Percentiles rank a stretch among this genome's conserved stretches.
Evolutionary conservation across 2,888 invertebrate species (phyloP).

Genomic region (Chrysolina haemoptera): DNA sequence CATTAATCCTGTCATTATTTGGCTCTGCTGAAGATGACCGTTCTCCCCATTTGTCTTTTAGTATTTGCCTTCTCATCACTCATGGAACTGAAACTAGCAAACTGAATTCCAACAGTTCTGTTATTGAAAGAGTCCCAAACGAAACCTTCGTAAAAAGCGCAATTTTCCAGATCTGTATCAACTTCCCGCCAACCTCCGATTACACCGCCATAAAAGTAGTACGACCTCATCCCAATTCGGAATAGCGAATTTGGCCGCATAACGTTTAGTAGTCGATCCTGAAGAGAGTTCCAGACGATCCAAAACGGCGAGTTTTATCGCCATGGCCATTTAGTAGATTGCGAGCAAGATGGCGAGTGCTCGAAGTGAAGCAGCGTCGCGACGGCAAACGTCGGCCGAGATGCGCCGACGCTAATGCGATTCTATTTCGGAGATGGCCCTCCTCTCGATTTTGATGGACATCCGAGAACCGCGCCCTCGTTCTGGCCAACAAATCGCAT

Average conservation of each 20-base stretch:
- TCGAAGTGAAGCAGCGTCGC: constrained; percentile 59
- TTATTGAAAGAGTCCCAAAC: background rate
- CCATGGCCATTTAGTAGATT: constrained; percentile 70
- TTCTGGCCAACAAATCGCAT: constrained; percentile 67
- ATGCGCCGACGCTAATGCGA: constrained; percentile 57
- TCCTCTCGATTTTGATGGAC: constrained; percentile 72
- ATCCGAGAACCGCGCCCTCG: constrained; percentile 70
- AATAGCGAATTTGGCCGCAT: constrained; percentile 24
- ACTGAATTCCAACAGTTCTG: background rate
- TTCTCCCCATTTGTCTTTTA: too few relatives aligned
- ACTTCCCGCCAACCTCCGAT: constrained; percentile 16
- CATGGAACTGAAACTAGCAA: background rate
- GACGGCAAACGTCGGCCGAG: constrained; percentile 56
- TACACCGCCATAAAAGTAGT: constrained; percentile 10
- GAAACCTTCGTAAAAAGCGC: background rate
- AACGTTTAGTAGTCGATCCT: constrained; percentile 33
- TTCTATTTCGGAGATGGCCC: constrained; percentile 69
- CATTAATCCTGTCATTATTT: too few relatives aligned
- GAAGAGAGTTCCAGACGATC: constrained; percentile 53
- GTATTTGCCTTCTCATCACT: too few relatives aligned
- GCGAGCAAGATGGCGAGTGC: constrained; percentile 68
- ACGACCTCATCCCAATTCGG: constrained; percentile 1
- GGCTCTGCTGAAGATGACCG: too few relatives aligned
- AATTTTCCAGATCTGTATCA: background rate
- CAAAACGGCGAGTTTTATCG: constrained; percentile 66